phyloP scores from a whole-genome alignment of 2,888 invertebrate genomes.

The Coleophora flavipennella region DNA sequence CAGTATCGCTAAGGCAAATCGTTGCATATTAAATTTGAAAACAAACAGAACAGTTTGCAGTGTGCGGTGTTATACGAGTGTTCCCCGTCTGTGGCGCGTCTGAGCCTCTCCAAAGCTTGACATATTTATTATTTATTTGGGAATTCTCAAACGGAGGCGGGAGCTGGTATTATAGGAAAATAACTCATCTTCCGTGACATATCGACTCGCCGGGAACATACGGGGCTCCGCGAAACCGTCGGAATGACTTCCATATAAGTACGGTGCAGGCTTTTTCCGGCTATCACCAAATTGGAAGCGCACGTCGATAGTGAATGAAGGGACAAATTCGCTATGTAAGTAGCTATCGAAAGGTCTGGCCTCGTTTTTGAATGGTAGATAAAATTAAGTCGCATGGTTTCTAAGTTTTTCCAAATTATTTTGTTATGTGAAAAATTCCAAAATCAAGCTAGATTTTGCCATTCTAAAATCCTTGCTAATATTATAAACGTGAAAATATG shows the following conservation, averaged over 20 bases:
- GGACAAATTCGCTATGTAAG: no score
- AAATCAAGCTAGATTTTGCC: no score
- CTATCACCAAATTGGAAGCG: neutral
- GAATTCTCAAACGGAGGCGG: constrained; percentile 40
- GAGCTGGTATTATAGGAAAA: constrained; percentile 60
- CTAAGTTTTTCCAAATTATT: no score
- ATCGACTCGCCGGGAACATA: constrained; percentile 51
- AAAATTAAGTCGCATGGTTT: no score
- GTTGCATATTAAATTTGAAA: constrained; percentile 43
- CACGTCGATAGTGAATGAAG: no score
- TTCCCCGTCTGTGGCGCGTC: constrained; percentile 16
- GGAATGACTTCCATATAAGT: constrained; percentile 50
- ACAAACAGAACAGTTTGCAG: constrained; percentile 29
- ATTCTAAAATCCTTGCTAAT: no score
- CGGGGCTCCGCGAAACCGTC: constrained; percentile 32
- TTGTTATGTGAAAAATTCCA: no score
- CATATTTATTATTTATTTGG: constrained; percentile 72
- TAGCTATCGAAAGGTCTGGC: no score
- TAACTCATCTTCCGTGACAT: constrained; percentile 65
- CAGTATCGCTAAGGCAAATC: constrained; percentile 17
- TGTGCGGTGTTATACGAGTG: neutral
- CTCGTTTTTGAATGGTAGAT: no score
- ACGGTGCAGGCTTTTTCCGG: constrained; percentile 18
- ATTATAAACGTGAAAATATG: no score
- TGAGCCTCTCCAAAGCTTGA: constrained; percentile 24